Evolutionary conservation across 2,113 vertebrate species (phyloP), one percentile per base, ranked within the genome.

Genomic region (Calyptomena viridis): DNA sequence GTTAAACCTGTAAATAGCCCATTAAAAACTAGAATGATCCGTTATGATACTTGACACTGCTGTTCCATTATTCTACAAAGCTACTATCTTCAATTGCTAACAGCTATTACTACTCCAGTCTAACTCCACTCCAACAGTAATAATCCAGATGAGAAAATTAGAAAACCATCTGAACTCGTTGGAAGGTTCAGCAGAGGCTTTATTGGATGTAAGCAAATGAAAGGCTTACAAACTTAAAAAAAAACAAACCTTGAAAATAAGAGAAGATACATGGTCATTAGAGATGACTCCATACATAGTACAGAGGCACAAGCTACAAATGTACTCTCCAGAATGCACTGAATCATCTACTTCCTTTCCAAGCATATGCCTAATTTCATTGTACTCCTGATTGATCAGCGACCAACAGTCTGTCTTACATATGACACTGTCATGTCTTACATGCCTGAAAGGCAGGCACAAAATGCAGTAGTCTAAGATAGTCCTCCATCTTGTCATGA

Each of bases 401-500:
- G 35, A 44, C 35, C 0, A 0, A 82, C 5, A 3, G 63, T 31
- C 22, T 28, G 11, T 40, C 39, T 59, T 8, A 25, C 30, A 30
- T 2, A 24, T 7, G n/a, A 20, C 46, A 18, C 23, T 14, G 15
- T 6, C 50, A 55, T 6, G 8, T 40, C 39, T n/a, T 3, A 53
- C 14, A n/a, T 0, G 0, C 30, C 35, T n/a, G 33, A 87, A 50
- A 71, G 8, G 33, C 4, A 59, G 15, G 14, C 0, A 0, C 25
- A 75, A 46, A 85, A 76, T 9, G 27, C 22, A 75, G 37, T 15
- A 3, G 24, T 18, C 20, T 7, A 17, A 67, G 13, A 39, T 1
- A 74, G 28, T 30, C 24, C 39, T 25, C 19, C 13, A 31, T 22
- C 28, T 53, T 75, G 9, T 18, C 62, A 25, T 1, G 16, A 39